These are phyloP conservation scores for Echinops telfairi DNA, from an alignment of 2,113 vertebrate species.

Conservation along the genomic window DNA sequence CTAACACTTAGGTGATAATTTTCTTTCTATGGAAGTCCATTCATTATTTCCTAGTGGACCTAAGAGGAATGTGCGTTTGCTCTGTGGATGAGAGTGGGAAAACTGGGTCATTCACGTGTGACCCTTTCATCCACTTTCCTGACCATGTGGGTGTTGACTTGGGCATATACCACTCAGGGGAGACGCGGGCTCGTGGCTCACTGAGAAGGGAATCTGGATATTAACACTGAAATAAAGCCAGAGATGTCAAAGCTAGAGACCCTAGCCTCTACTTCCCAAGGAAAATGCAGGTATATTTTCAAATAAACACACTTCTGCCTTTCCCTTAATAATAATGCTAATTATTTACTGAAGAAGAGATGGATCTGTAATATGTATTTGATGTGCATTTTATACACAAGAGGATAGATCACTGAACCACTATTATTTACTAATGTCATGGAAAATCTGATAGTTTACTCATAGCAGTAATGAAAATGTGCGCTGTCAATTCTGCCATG, in stretches of 20 bases:
- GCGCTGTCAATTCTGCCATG: neutral
- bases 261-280: too few species aligned
- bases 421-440: neutral
- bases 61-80: constrained; percentile 4
- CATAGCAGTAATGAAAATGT: neutral
- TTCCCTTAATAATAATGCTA: neutral
- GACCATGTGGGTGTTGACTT: neutral
- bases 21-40: constrained; percentile 40
- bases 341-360: constrained; percentile 21
- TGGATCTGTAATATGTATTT: neutral
- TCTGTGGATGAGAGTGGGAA: constrained; percentile 11
- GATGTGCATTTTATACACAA: neutral
- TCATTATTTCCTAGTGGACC: neutral
- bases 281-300: neutral
- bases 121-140: neutral
- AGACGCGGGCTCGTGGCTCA: neutral
- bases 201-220: neutral
- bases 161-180: neutral
- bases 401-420: neutral
- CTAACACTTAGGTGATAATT: constrained; percentile 52
- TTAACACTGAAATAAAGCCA: neutral
- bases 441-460: neutral
- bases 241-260: neutral
- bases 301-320: neutral
- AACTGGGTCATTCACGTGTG: neutral